Percentiles rank a stretch among this genome's conserved stretches.
Conservation (phyloP, 2,113 vertebrate genomes). For the Progne subis region DNA sequence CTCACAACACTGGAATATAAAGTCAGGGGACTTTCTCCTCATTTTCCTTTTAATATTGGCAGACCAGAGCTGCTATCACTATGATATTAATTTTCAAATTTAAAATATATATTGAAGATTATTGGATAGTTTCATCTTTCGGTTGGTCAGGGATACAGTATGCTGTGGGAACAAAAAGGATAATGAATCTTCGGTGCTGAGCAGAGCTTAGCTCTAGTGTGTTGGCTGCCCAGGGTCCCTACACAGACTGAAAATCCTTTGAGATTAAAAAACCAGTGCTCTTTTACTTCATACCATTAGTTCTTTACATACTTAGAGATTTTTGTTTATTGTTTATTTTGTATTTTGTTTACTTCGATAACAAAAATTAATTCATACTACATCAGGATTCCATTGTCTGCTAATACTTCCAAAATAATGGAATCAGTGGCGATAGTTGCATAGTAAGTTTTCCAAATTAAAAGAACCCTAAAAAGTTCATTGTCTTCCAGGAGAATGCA, state of each 20-base stretch:
- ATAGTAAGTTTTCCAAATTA: not conserved
- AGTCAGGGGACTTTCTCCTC: not conserved
- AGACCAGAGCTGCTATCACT: not conserved
- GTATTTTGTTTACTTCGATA: not conserved
- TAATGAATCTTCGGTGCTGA: not conserved
- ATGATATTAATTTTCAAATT: not conserved
- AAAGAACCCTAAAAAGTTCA: not conserved
- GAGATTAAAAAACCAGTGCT: not conserved
- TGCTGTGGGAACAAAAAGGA: not conserved
- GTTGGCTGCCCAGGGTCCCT: not conserved
- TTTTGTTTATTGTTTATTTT: not conserved
- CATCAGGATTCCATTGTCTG: not conserved
- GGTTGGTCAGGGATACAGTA: not conserved
- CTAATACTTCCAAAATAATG: not conserved
- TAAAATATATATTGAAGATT: not conserved
- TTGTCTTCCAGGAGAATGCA: not conserved
- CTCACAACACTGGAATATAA: not conserved
- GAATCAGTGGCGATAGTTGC: not conserved
- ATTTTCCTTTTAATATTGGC: not conserved
- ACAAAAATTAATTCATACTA: not conserved
- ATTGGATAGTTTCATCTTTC: not conserved
- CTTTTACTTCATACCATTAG: not conserved
- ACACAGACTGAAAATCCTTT: not conserved
- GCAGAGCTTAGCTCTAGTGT: not conserved
- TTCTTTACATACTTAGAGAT: not conserved